A percentile compares a stretch with the other conserved stretches of the same genome.
Evolutionary conservation across 2,888 invertebrate species (phyloP).

Genomic region (Sesia bembeciformis): DNA sequence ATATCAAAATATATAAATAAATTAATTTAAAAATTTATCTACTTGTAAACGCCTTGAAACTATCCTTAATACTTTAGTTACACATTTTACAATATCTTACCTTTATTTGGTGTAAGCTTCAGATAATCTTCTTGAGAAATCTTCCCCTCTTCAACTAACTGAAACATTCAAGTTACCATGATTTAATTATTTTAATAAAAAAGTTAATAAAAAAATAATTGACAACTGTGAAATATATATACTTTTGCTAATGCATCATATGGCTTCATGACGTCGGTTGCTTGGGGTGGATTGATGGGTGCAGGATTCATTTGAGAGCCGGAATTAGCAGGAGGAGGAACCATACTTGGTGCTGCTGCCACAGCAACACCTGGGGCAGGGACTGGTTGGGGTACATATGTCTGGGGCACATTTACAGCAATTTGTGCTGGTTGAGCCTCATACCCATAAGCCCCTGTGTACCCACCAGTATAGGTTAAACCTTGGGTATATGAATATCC

Average conservation of each 20-base stretch:
- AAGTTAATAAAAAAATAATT: not conserved
- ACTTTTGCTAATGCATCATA: constrained; percentile 64
- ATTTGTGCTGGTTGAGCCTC: constrained; percentile 13
- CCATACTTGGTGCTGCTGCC: constrained; percentile 17
- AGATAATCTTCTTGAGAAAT: constrained; percentile 61
- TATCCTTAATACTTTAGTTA: no score
- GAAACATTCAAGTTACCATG: constrained; percentile 31
- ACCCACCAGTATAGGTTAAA: constrained; percentile 26
- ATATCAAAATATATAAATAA: constrained; percentile 10
- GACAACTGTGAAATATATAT: constrained; percentile 13
- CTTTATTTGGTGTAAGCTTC: constrained; percentile 61
- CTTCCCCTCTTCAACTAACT: constrained; percentile 65
- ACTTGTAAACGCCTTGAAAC: not conserved
- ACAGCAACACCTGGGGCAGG: constrained; percentile 10
- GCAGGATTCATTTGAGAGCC: constrained; percentile 12
- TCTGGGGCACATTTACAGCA: constrained; percentile 4
- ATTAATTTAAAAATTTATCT: constrained; percentile 1
- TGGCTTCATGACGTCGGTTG: constrained; percentile 17
- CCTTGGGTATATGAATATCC: constrained; percentile 19
- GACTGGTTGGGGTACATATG: constrained; percentile 15
- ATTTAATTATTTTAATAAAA: constrained; percentile 1
- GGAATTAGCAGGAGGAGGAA: constrained; percentile 22
- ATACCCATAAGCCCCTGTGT: constrained; percentile 31
- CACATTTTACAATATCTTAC: constrained; percentile 20
- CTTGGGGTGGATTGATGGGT: constrained; percentile 3